These are phyloP conservation scores for Nasonia giraulti DNA, from an alignment of 1,140 invertebrate species.

Conservation along the genomic window DNA sequence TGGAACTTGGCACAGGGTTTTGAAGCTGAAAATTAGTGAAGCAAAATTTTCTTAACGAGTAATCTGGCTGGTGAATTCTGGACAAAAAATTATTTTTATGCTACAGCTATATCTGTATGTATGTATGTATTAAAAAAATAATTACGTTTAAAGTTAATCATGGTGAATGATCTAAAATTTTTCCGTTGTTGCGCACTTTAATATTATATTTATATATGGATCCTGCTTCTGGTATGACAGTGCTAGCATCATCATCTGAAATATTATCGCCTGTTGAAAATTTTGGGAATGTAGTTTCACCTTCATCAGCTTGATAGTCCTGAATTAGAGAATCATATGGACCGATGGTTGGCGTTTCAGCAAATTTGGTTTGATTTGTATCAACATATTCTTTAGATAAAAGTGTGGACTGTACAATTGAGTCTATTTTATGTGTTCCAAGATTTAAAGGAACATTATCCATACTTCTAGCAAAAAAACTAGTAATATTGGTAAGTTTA, in stretches of 20 bases:
- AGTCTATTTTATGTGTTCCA: conserved; percentile 66
- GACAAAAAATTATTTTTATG: too few species aligned
- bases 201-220: conserved; percentile 72
- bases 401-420: conserved; percentile 53
- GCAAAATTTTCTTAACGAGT: too few species aligned
- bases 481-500: conserved; percentile 68
- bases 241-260: conserved; percentile 70
- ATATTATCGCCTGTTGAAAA: conserved; percentile 13
- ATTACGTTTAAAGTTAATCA: conserved; percentile 60
- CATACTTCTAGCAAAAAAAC: conserved; percentile 64
- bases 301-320: conserved; percentile 68
- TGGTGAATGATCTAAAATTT: conserved; percentile 74
- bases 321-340: conserved; percentile 66
- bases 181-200: conserved; percentile 72
- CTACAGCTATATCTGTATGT: too few species aligned
- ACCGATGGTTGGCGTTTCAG: conserved; percentile 66
- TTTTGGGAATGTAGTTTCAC: conserved; percentile 52
- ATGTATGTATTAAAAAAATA: not conserved
- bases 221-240: conserved; percentile 69
- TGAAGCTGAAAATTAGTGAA: too few species aligned
- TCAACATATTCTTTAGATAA: conserved; percentile 35
- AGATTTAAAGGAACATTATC: conserved; percentile 68
- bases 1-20: too few species aligned
- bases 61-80: too few species aligned
- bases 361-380: not conserved